These are phyloP conservation scores for Cricetomys ansorgei DNA, from an alignment of 2,113 vertebrate species.

Conservation along the genomic window DNA sequence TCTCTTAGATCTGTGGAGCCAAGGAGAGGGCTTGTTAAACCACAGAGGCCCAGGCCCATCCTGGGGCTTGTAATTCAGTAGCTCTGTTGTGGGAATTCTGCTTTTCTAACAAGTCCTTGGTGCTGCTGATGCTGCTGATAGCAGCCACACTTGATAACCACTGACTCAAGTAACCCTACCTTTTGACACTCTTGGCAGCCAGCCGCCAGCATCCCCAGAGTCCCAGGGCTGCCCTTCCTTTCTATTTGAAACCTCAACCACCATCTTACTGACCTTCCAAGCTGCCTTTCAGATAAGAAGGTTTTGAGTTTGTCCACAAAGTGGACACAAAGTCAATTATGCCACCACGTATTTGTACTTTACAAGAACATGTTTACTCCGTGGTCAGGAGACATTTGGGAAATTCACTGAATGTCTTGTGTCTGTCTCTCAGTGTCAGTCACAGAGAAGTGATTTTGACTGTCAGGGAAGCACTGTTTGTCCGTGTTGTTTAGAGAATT, in stretches of 20 bases:
- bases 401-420: not conserved
- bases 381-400: slow-evolving; percentile 27
- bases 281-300: not conserved
- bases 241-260: not conserved
- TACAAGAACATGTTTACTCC: not conserved
- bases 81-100: not conserved
- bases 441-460: slow-evolving; percentile 57
- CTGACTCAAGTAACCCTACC: not conserved
- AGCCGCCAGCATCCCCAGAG: not conserved
- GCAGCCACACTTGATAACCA: not conserved
- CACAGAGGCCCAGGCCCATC: not conserved
- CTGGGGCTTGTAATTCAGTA: not conserved
- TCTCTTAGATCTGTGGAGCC: not conserved
- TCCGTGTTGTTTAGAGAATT: slow-evolving; percentile 60
- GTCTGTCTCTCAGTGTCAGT: slow-evolving; percentile 6
- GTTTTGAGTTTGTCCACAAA: not conserved
- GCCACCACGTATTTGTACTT: slow-evolving; percentile 18
- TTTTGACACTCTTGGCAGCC: not conserved
- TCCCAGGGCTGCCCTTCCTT: not conserved
- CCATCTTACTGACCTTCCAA: not conserved
- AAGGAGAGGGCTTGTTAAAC: not conserved
- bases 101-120: not conserved
- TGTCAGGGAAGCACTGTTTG: slow-evolving; percentile 66
- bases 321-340: not conserved
- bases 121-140: not conserved